Percentiles rank a stretch among this genome's conserved stretches.
phyloP scores from a whole-genome alignment of 2,888 invertebrate genomes.

The Stenchaetothrips biformis region DNA sequence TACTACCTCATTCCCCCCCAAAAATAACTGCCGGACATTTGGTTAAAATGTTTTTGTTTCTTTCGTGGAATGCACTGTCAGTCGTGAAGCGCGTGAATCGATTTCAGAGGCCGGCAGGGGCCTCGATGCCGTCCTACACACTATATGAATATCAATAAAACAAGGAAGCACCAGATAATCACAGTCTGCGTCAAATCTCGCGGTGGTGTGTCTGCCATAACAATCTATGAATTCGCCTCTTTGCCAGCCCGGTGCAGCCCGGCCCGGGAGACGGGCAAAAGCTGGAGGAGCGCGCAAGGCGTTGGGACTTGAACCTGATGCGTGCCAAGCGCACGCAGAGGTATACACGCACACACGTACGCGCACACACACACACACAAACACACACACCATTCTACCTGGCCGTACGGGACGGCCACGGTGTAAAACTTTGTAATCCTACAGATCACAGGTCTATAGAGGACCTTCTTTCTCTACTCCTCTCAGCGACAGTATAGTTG shows the following conservation, averaged over 20 bases:
- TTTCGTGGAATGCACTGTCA: constrained; percentile 14
- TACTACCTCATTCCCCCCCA: background rate
- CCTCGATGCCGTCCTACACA: constrained; percentile 2
- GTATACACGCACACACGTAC: background rate
- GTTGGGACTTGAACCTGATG: background rate
- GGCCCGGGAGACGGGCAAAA: too few species aligned
- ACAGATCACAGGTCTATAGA: constrained; percentile 6
- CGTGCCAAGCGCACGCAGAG: background rate
- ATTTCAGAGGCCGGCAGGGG: background rate
- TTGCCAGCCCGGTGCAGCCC: too few species aligned
- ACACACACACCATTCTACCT: background rate
- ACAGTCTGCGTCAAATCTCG: constrained; percentile 16
- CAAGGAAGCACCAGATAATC: constrained; percentile 23
- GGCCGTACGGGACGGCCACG: background rate
- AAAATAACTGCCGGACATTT: too few species aligned
- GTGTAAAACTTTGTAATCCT: constrained; percentile 14
- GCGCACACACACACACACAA: background rate
- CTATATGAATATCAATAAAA: background rate
- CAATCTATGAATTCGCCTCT: too few species aligned
- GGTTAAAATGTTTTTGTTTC: background rate
- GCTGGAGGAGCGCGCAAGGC: too few species aligned
- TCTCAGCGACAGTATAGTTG: background rate
- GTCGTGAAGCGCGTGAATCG: constrained; percentile 17
- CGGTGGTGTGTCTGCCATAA: background rate
- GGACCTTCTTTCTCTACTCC: background rate